Base-by-base conservation (phyloP, 2,888 invertebrate genomes). In the Therioaphis trifolii region DNA sequence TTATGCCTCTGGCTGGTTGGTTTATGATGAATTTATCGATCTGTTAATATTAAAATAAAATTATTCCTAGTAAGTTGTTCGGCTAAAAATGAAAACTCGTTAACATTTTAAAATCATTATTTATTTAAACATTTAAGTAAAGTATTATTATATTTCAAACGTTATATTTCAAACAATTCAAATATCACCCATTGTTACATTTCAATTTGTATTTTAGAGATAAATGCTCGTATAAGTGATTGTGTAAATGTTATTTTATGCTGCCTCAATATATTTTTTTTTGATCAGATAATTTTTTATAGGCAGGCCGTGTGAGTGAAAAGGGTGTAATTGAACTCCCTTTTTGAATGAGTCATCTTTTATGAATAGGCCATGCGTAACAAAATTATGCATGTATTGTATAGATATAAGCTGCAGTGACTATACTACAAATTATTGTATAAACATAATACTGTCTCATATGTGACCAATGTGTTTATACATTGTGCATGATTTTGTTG, bases 291-390 rank as follows among this genome's bases (percentile, higher is more conserved):
- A n/a, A 35, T 69, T 77, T 55, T 55, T 63, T 55, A 52, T 68
- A 24, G 3, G 40, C 55, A 12, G 40, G 40, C 68, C 69, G 55
- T 69, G 69, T 55, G 27, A n/a, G 40, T 72, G 69, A 82, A 82
- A 43, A 63, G 82, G 82, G 82, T 82, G 82, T 82, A 82, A 82
- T 82, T 63, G 72, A 82, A 24, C 82, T 72, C 74, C 82, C 72
- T 82, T 63, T 63, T 74, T 74, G 74, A 49, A 82, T 82, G 82
- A 82, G 82, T 82, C 82, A 82, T 82, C 82, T 63, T 74, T 72
- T 63, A 63, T 63, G 21, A 82, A 82, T 63, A 74, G 52, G 14
- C 40, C 82, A 82, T 82, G 82, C 82, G 72, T 82, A 63, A 82
- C 82, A 72, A 63, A 82, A 61, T 72, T 80, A 72, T 43, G 27